Evolutionary conservation across 2,113 vertebrate species (phyloP).

Genomic region (Pterophyllum scalare): DNA sequence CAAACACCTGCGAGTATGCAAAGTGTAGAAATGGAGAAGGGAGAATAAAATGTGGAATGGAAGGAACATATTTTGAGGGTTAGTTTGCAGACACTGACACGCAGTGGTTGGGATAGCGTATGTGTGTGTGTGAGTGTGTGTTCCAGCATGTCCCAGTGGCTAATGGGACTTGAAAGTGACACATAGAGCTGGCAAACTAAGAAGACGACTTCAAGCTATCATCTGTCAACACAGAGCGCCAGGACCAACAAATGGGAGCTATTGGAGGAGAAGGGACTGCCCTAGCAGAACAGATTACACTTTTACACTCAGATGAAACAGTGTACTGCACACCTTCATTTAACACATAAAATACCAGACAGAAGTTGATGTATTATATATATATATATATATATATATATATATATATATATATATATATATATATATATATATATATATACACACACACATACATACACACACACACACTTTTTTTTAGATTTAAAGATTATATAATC

Average conservation of each 20-base stretch:
- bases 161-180: constrained; percentile 84
- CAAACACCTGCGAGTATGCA: neutral
- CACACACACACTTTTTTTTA: too few relatives aligned
- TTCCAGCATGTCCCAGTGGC: constrained; percentile 72
- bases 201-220: constrained; percentile 80
- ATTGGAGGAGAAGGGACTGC: constrained; percentile 76
- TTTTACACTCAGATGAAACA: constrained; percentile 75
- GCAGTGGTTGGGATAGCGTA: constrained; percentile 22
- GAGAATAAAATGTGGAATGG: neutral
- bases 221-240: constrained; percentile 78
- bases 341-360: constrained; percentile 49
- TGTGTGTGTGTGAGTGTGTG: constrained; percentile 46
- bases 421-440: fast-evolving
- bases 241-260: constrained; percentile 79
- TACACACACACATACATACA: fast-evolving
- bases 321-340: constrained; percentile 51
- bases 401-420: neutral
- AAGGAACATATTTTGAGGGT: constrained; percentile 4
- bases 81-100: constrained; percentile 1
- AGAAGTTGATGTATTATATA: neutral
- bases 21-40: constrained; percentile 32
- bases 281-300: constrained; percentile 85
- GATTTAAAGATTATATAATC: too few relatives aligned
- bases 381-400: neutral
- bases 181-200: constrained; percentile 78